These are phyloP conservation scores for Linepithema humile DNA, from an alignment of 1,140 invertebrate genomes.

Conservation along the genomic window DNA sequence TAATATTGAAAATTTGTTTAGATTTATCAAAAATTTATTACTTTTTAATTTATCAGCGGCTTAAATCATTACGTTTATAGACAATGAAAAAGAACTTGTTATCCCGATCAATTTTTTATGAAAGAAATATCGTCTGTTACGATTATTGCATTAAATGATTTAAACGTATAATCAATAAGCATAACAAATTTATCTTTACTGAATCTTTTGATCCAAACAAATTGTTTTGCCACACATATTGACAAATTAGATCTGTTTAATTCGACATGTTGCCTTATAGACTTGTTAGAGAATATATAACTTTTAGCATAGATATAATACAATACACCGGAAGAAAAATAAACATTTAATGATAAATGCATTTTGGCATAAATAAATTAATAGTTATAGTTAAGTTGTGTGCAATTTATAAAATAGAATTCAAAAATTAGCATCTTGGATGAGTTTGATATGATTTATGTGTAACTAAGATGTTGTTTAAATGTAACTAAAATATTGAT, in stretches of 20 bases:
- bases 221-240: neutral
- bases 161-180: neutral
- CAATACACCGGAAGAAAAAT: neutral
- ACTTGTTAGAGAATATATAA: conserved; percentile 4
- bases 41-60: neutral
- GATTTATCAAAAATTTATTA: neutral
- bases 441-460: neutral
- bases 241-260: neutral
- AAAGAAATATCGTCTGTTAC: neutral
- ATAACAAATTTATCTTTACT: neutral
- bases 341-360: conserved; percentile 3
- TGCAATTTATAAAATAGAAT: neutral
- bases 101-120: neutral
- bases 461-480: neutral
- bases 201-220: neutral
- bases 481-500: no score
- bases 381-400: neutral
- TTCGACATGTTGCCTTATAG: neutral
- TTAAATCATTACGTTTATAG: neutral
- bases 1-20: neutral
- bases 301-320: neutral
- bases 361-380: conserved; percentile 14
- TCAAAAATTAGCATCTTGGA: neutral
- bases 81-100: neutral
- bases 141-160: neutral